Evolutionary conservation across 2,888 invertebrate species (phyloP).

Genomic region (Mechanitis messenoides): DNA sequence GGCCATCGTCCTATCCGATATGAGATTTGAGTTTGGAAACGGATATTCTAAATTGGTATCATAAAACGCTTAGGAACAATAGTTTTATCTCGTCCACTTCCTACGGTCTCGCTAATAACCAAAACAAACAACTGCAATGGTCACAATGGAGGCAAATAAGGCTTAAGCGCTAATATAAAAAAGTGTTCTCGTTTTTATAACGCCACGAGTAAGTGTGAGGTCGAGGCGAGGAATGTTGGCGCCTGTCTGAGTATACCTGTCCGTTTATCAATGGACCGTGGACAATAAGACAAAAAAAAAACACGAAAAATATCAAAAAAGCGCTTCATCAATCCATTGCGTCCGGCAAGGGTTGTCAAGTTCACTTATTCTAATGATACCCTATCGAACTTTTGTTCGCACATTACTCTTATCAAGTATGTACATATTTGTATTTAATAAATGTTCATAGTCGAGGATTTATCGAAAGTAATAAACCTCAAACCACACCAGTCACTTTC

Average conservation of each 20-base stretch:
- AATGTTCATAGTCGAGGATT: constrained; percentile 12
- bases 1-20: constrained; percentile 35
- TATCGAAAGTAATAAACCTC: constrained; percentile 23
- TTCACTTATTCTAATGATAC: constrained; percentile 28
- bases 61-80: constrained; percentile 74
- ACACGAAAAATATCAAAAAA: constrained; percentile 67
- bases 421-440: constrained; percentile 19
- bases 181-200: constrained; percentile 73
- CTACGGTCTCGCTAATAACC: constrained; percentile 71
- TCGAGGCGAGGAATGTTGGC: constrained; percentile 76
- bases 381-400: constrained; percentile 20
- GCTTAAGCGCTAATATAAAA: constrained; percentile 73
- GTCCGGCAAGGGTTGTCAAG: constrained; percentile 70
- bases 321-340: constrained; percentile 72
- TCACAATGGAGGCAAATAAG: constrained; percentile 72
- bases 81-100: constrained; percentile 73
- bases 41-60: constrained; percentile 70
- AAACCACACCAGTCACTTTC: constrained; percentile 20
- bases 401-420: constrained; percentile 20
- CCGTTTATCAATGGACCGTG: constrained; percentile 74
- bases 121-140: constrained; percentile 71
- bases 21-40: constrained; percentile 40
- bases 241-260: constrained; percentile 77
- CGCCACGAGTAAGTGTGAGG: constrained; percentile 73
- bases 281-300: constrained; percentile 65